phyloP scores from a whole-genome alignment of 92 coral and sea anemone species.

The Micromussa lordhowensis region DNA sequence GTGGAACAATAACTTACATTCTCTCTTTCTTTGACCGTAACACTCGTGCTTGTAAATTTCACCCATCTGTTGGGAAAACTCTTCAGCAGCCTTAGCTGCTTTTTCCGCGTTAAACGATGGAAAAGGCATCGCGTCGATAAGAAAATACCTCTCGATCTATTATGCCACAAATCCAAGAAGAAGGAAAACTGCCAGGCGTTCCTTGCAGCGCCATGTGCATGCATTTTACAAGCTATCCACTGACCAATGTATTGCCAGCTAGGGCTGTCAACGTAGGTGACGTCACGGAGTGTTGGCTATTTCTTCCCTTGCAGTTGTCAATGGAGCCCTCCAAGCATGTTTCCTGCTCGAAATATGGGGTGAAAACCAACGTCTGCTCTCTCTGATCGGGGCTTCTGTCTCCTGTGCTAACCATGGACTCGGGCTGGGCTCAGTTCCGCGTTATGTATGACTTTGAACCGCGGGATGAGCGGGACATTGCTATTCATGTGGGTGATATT shows the following conservation, averaged over 20 bases:
- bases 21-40: conserved; percentile 82
- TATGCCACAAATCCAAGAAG: not conserved
- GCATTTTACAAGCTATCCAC: conserved; percentile 28
- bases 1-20: conserved; percentile 89
- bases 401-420: conserved; percentile 62
- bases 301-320: not conserved
- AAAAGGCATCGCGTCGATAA: not conserved
- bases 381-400: conserved; percentile 8
- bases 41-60: conserved; percentile 93
- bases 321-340: not conserved
- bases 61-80: conserved; percentile 80
- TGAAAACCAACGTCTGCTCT: conserved; percentile 4
- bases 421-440: conserved; percentile 86
- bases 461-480: conserved; percentile 79
- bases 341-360: conserved; percentile 27
- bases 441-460: conserved; percentile 79
- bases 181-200: conserved; percentile 8
- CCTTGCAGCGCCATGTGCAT: not conserved
- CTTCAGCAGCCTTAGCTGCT: conserved; percentile 69
- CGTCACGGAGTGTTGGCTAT: conserved; percentile 36
- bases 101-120: conserved; percentile 14
- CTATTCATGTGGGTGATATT: conserved; percentile 76
- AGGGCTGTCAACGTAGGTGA: conserved; percentile 24
- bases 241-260: conserved; percentile 38
- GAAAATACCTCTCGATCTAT: not conserved